Evolutionary conservation across 2,797 vertebrate species (phyloP).

Genomic region (Melanotaenia boesemani): DNA sequence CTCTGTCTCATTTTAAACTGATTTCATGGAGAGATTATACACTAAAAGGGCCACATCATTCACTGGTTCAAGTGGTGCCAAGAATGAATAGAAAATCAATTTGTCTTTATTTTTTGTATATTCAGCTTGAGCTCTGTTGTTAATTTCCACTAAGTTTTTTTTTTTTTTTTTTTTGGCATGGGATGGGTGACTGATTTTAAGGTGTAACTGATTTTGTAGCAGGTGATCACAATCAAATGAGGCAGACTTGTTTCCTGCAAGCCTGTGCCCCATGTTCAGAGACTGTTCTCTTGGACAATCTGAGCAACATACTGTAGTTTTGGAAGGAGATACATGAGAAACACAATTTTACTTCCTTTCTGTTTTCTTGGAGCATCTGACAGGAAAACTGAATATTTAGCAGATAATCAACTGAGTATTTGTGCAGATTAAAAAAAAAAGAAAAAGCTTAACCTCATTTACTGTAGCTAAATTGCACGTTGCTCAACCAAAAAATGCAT

Average conservation of each 20-base stretch:
- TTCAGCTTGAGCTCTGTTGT: constrained; percentile 24
- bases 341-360: constrained; percentile 42
- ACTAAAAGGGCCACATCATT: constrained; percentile 49
- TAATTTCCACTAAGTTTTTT: constrained; percentile 12
- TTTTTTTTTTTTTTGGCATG: background rate
- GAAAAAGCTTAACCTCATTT: constrained; percentile 60
- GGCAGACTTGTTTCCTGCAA: constrained; percentile 51
- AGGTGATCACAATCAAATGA: constrained; percentile 67
- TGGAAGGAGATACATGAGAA: constrained; percentile 59
- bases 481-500: constrained; percentile 70
- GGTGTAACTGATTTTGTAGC: constrained; percentile 55
- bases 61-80: constrained; percentile 50
- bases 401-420: constrained; percentile 52
- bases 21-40: constrained; percentile 54
- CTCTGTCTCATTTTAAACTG: constrained; percentile 74
- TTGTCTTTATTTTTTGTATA: constrained; percentile 30
- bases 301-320: constrained; percentile 62
- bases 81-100: constrained; percentile 44
- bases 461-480: constrained; percentile 80
- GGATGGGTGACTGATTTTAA: constrained; percentile 38
- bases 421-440: constrained; percentile 26
- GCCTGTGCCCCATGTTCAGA: constrained; percentile 43
- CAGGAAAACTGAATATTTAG: constrained; percentile 56
- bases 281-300: constrained; percentile 74
- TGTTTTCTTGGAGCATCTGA: constrained; percentile 44